phyloP scores from a whole-genome alignment of 1,140 invertebrate species.

The Anastrepha obliqua region DNA sequence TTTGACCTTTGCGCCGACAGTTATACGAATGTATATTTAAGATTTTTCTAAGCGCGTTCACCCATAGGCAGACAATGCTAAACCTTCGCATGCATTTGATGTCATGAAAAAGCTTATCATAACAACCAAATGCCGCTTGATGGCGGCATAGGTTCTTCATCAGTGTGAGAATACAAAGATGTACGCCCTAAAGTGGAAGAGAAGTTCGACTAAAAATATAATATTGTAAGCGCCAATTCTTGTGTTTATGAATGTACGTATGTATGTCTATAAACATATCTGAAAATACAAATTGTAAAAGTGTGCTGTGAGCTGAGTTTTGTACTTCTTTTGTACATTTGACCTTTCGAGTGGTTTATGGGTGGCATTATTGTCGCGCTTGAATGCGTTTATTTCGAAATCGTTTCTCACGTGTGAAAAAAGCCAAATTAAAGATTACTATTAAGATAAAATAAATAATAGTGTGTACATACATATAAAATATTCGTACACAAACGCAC shows the following conservation, averaged over 20 bases:
- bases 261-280: no score
- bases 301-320: not conserved
- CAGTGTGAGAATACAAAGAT: no score
- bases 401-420: not conserved
- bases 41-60: no score
- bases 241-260: no score
- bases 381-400: conserved; percentile 31
- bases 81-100: no score
- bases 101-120: no score
- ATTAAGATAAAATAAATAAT: conserved; percentile 4
- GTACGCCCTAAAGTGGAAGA: not conserved
- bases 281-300: not conserved
- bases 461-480: not conserved
- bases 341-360: not conserved
- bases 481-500: not conserved
- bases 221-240: no score
- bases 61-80: no score
- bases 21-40: no score
- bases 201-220: no score
- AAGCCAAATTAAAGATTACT: not conserved
- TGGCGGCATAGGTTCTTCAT: no score
- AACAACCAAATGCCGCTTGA: no score
- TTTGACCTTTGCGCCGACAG: not conserved
- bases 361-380: conserved; percentile 21
- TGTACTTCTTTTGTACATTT: not conserved